These are phyloP conservation scores for Gasterosteus nipponicus DNA, from an alignment of 2,113 vertebrate species.

Conservation along the genomic window DNA sequence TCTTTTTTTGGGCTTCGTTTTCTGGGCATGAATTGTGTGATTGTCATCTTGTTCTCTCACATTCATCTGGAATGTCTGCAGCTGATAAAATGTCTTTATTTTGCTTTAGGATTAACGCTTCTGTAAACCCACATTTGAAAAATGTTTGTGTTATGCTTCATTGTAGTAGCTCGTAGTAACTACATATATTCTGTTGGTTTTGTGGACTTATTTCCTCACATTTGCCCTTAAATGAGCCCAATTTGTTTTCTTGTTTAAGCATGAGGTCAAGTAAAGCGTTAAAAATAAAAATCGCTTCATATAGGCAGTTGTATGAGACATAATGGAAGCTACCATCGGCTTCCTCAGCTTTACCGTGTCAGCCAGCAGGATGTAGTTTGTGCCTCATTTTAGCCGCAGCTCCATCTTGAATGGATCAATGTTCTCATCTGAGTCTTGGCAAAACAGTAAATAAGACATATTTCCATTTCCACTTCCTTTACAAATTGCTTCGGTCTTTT, in stretches of 20 bases:
- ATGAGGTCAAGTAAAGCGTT: neutral
- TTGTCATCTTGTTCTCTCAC: constrained; percentile 76
- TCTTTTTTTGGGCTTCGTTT: constrained; percentile 81
- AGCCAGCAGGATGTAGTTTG: neutral
- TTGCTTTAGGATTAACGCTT: neutral
- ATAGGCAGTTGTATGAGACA: neutral
- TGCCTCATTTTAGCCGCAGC: neutral
- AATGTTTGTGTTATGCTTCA: neutral
- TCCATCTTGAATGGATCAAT: neutral
- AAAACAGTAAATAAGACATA: neutral
- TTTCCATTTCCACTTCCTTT: neutral
- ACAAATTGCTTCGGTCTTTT: neutral
- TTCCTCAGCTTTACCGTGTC: neutral
- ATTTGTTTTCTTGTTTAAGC: neutral
- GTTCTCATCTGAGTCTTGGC: neutral
- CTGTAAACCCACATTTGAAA: neutral
- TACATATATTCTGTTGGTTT: neutral
- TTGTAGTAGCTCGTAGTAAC: neutral
- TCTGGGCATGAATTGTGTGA: constrained; percentile 56
- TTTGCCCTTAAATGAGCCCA: neutral
- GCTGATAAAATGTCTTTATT: constrained; percentile 78
- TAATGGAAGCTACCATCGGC: neutral
- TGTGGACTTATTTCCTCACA: neutral
- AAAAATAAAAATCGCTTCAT: neutral
- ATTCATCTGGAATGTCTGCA: constrained; percentile 84